phyloP scores from a whole-genome alignment of 2,113 vertebrate genomes.

The Pagrus major region DNA sequence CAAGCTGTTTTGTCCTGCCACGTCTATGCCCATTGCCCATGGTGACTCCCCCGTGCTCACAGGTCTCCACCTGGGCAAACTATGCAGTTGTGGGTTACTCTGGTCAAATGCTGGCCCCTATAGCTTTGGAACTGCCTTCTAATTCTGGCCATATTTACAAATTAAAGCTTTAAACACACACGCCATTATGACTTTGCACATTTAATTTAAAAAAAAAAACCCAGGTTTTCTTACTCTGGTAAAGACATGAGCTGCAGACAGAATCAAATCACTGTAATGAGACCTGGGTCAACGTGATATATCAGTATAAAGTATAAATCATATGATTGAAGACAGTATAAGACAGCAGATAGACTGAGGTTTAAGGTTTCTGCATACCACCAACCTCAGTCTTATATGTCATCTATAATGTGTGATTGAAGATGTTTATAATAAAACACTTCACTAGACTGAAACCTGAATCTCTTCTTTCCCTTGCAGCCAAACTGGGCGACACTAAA shows the following conservation, averaged over 20 bases:
- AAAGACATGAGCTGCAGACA: not conserved
- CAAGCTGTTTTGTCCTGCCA: too few species aligned
- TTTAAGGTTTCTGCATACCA: too few species aligned
- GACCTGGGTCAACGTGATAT: not conserved
- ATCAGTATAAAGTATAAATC: not conserved
- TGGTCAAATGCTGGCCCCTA: too few species aligned
- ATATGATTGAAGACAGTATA: not conserved
- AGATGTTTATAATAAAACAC: not conserved
- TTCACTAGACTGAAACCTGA: not conserved
- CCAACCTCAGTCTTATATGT: not conserved
- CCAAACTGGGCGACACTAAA: constrained; percentile 98
- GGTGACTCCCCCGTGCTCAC: too few species aligned
- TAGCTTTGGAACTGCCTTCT: too few species aligned
- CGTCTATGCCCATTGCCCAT: too few species aligned
- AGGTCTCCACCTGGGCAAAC: too few species aligned
- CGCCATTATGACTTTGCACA: not conserved
- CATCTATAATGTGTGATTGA: not conserved
- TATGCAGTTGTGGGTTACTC: too few species aligned
- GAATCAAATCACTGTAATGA: not conserved
- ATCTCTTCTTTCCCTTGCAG: constrained; percentile 76
- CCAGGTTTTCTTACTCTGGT: not conserved
- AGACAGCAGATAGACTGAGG: too few species aligned
- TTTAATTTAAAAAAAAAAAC: too few species aligned
- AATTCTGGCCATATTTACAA: too few species aligned
- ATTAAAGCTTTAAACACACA: too few species aligned